A percentile compares a stretch with the other conserved stretches of the same genome.
phyloP scores from a whole-genome alignment of 2,888 invertebrate genomes.

The Rhogogaster chlorosoma region DNA sequence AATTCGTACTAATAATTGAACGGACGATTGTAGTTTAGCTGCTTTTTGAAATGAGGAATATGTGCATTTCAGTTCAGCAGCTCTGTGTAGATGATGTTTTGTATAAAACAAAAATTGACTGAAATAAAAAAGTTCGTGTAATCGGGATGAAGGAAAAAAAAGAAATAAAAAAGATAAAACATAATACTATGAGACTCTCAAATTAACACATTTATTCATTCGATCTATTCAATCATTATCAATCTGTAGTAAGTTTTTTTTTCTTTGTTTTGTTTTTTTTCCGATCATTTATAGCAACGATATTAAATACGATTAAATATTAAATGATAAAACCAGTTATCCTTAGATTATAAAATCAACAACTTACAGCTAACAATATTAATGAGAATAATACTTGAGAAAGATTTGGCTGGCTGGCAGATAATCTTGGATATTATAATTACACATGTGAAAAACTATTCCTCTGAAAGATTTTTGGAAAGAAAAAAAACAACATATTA shows the following conservation, averaged over 20 bases:
- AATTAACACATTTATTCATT: neutral
- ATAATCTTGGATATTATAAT: neutral
- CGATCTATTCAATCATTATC: neutral
- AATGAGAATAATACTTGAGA: neutral
- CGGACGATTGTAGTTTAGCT: slow-evolving; percentile 21
- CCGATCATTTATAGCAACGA: neutral
- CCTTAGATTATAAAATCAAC: neutral
- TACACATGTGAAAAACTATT: neutral
- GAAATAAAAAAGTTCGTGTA: slow-evolving; percentile 24
- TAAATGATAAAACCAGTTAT: slow-evolving; percentile 22
- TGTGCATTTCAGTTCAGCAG: slow-evolving; percentile 13
- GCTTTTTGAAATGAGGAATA: slow-evolving; percentile 26
- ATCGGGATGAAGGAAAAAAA: neutral
- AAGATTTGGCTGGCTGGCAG: neutral
- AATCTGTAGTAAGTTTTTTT: neutral
- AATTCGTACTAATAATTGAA: slow-evolving; percentile 34
- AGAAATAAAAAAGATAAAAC: neutral
- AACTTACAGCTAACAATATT: neutral
- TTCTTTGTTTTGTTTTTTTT: no score
- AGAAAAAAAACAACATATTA: neutral
- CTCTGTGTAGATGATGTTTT: slow-evolving; percentile 40
- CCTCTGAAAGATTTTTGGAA: neutral
- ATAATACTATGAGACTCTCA: neutral
- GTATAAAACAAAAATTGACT: slow-evolving; percentile 44
- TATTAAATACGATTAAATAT: slow-evolving; percentile 6